Evolutionary conservation across 2,113 vertebrate species (phyloP), one percentile per base, ranked within the genome.

Genomic region (Oriolus oriolus): DNA sequence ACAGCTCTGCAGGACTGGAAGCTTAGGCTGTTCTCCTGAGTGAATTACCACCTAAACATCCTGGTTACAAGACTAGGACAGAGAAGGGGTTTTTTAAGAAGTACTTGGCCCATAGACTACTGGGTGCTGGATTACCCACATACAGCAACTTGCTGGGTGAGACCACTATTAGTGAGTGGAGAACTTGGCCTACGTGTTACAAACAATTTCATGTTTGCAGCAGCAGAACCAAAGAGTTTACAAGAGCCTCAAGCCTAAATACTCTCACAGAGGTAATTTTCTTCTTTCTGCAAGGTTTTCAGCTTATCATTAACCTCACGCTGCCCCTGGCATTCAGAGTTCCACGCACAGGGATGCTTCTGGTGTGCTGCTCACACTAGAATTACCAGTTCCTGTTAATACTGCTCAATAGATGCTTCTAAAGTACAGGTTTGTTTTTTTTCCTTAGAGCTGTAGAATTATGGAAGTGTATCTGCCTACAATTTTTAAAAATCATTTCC

Each of bases 211-310:
- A 31, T 8, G 16, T 47, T 35, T 76, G 73, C 56, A 80, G 65
- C 35, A 92, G 53, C 0, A 0, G 31, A 87, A 66, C n/a, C 66
- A 79, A 79, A 63, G 35, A 37, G 37, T 33, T 82, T 64, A 74
- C 45, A 64, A 37, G 21, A 65, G 23, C n/a, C n/a, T 24, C 47
- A 84, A 76, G 74, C 42, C 33, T 47, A 37, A 73, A 60, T 5
- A 56, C 2, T n/a, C 41, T 69, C 11, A 1, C 3, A 52, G 31
- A 61, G 24, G 3, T 50, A 0, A 1, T 63, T 60, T 59, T 74
- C 22, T 9, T 54, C 69, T 47, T 85, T 42, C 66, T 69, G 35
- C 2, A 4, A 24, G 11, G 39, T 64, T 57, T 53, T 49, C 31
- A 27, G 1, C 61, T 39, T 44, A 49, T 57, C 10, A 2, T 30